phyloP scores from a whole-genome alignment of 2,113 vertebrate genomes.

The Pseudorhombus dupliciocellatus region DNA sequence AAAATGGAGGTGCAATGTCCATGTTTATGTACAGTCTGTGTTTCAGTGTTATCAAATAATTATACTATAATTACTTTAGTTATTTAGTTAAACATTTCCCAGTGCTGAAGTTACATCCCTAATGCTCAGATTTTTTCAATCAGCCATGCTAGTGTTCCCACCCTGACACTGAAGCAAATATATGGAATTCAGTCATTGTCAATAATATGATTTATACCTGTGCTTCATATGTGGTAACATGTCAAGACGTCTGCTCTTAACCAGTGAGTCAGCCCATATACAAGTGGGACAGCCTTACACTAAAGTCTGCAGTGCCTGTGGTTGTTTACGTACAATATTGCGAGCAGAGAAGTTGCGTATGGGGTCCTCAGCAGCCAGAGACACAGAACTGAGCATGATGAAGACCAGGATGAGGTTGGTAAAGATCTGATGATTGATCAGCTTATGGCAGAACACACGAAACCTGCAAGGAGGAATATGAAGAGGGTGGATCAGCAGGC shows the following conservation, averaged over 20 bases:
- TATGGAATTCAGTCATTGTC: not conserved
- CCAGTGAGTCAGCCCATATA: not conserved
- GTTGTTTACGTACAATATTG: constrained; percentile 88
- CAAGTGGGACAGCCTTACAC: not conserved
- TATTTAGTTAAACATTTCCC: too few relatives aligned
- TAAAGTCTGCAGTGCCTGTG: too few relatives aligned
- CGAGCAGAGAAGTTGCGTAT: constrained; percentile 95
- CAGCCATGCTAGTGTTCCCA: too few relatives aligned
- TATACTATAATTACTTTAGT: too few relatives aligned
- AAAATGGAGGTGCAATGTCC: too few relatives aligned
- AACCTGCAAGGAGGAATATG: constrained; percentile 79
- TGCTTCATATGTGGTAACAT: not conserved
- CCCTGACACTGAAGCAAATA: not conserved
- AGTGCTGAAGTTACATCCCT: too few relatives aligned
- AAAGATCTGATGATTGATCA: constrained; percentile 99
- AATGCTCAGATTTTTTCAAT: not conserved
- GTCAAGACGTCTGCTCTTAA: not conserved
- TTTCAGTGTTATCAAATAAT: too few relatives aligned
- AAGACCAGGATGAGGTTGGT: constrained; percentile 99
- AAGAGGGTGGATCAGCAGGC: not conserved
- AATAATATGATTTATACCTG: not conserved
- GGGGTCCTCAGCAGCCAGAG: constrained; percentile 96
- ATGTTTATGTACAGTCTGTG: too few relatives aligned
- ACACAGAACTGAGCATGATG: constrained; percentile 99
- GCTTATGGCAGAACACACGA: constrained; percentile 93